Evolutionary conservation across 2,113 vertebrate genomes (phyloP).

Genomic region (Cyanoliseus patagonus): DNA sequence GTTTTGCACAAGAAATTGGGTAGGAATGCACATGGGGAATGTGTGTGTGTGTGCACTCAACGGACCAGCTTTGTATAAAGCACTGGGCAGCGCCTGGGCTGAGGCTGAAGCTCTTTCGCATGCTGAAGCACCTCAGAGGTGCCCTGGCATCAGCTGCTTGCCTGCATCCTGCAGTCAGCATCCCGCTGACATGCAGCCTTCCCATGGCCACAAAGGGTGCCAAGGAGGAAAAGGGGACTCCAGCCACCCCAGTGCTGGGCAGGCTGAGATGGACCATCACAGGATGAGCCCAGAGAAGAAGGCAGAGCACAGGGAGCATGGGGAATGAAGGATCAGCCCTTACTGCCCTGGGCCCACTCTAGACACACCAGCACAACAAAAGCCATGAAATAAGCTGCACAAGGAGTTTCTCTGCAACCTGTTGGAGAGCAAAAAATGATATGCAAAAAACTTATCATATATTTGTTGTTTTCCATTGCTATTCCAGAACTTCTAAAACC

Average conservation of each 20-base stretch:
- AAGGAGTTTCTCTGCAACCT: neutral
- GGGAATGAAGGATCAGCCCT: neutral
- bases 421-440: neutral
- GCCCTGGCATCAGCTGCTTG: neutral
- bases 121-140: neutral
- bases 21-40: neutral
- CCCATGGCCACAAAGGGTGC: neutral
- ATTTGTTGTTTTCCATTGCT: neutral
- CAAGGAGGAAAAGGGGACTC: neutral
- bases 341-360: neutral
- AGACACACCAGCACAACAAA: neutral
- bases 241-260: neutral
- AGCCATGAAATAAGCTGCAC: neutral
- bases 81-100: neutral
- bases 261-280: neutral
- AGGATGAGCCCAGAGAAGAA: neutral
- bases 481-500: neutral
- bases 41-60: too few species aligned
- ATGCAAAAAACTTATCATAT: neutral
- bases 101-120: neutral
- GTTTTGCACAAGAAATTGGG: neutral
- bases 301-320: neutral
- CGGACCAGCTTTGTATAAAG: neutral
- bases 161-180: too few species aligned
- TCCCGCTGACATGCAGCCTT: neutral